A percentile compares a stretch with the other conserved stretches of the same genome.
Evolutionary conservation across 2,888 invertebrate genomes (phyloP).

Genomic region (Drosophila kokeensis): DNA sequence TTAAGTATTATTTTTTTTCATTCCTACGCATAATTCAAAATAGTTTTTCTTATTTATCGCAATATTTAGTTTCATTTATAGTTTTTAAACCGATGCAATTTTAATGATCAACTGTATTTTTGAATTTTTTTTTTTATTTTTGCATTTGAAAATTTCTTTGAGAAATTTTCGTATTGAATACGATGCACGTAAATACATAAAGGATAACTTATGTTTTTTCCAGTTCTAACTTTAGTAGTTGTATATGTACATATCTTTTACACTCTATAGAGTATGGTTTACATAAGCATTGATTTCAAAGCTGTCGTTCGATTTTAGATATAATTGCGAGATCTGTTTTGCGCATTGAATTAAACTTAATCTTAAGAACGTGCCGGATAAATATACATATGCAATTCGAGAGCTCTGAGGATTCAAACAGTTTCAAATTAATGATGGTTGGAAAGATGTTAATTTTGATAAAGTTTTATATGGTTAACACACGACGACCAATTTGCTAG

Average conservation of each 20-base stretch:
- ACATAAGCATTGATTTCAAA: conserved; percentile 43
- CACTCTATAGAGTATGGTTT: conserved; percentile 33
- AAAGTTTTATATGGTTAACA: neutral
- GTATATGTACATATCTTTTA: conserved; percentile 52
- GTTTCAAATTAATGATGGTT: neutral
- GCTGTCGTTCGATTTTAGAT: conserved; percentile 42
- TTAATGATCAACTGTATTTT: conserved; percentile 18
- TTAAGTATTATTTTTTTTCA: conserved; percentile 21
- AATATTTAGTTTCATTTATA: conserved; percentile 48
- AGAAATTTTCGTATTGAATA: conserved; percentile 58
- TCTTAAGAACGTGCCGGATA: conserved; percentile 5
- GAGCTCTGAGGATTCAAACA: conserved; percentile 12
- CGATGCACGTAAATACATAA: conserved; percentile 49
- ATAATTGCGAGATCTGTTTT: conserved; percentile 71
- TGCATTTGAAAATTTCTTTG: conserved; percentile 48
- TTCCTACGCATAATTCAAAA: conserved; percentile 38
- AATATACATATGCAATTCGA: conserved; percentile 47
- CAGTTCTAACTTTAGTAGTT: conserved; percentile 52
- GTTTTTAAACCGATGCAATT: conserved; percentile 35
- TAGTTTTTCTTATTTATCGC: conserved; percentile 51
- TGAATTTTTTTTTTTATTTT: conserved; percentile 1
- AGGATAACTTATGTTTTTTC: conserved; percentile 25
- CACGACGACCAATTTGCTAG: neutral
- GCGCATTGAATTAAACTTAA: conserved; percentile 53
- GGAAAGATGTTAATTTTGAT: neutral